phyloP scores from a whole-genome alignment of 2,797 vertebrate species.

The Myripristis jacobus region DNA sequence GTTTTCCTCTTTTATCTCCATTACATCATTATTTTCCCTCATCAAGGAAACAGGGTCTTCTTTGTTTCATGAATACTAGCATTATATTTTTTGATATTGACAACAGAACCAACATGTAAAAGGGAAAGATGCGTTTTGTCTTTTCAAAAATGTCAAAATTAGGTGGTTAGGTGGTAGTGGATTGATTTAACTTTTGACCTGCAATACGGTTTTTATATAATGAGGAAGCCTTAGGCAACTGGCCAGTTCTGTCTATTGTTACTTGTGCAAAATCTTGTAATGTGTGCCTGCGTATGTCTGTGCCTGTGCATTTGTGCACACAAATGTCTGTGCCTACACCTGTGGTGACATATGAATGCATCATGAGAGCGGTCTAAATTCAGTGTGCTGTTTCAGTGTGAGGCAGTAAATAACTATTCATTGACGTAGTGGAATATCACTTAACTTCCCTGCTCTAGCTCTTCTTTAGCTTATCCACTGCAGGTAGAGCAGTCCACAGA shows the following conservation, averaged over 20 bases:
- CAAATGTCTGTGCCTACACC: not conserved
- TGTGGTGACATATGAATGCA: constrained; percentile 16
- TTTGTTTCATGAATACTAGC: constrained; percentile 32
- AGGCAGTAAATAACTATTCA: constrained; percentile 28
- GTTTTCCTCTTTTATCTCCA: constrained; percentile 46
- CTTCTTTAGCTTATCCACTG: constrained; percentile 37
- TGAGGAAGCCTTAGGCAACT: not conserved
- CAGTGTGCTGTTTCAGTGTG: not conserved
- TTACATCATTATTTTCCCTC: constrained; percentile 69
- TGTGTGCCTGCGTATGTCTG: not conserved
- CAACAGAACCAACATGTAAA: constrained; percentile 19
- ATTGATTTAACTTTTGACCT: constrained; percentile 29
- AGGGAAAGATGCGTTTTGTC: not conserved
- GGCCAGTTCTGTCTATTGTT: not conserved
- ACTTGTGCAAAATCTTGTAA: no score
- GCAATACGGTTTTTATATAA: constrained; percentile 24
- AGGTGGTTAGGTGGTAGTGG: constrained; percentile 3
- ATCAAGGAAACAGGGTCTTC: constrained; percentile 57
- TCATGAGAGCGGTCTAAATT: not conserved
- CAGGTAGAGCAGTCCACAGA: constrained; percentile 54
- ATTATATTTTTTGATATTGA: constrained; percentile 18
- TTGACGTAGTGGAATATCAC: constrained; percentile 23
- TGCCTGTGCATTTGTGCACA: not conserved
- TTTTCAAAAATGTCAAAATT: constrained; percentile 14
- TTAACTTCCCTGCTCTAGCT: constrained; percentile 32